phyloP scores from a whole-genome alignment of 1,140 invertebrate genomes.

The Eufriesea mexicana region DNA sequence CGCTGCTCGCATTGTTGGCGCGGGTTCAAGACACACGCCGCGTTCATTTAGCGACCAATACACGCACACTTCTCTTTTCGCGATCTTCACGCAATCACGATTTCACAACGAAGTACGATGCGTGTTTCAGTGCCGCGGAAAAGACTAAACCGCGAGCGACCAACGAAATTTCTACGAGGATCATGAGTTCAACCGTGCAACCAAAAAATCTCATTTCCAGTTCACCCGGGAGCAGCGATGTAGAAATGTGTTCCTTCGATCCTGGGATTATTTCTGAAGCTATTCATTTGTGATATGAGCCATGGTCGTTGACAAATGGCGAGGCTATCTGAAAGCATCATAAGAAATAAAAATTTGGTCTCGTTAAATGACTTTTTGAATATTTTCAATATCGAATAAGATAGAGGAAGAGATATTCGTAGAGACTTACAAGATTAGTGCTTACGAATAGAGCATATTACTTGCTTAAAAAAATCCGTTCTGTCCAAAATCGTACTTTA shows the following conservation, averaged over 20 bases:
- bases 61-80: background rate
- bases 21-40: conserved; percentile 5
- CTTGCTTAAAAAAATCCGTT: too few species aligned
- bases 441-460: background rate
- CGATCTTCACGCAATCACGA: background rate
- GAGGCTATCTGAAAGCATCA: too few species aligned
- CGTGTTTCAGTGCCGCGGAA: background rate
- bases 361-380: too few species aligned
- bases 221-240: background rate
- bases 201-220: background rate
- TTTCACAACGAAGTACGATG: conserved; percentile 21
- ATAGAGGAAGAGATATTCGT: too few species aligned
- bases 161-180: conserved; percentile 26
- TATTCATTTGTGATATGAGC: background rate
- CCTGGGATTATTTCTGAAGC: background rate
- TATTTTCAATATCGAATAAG: too few species aligned
- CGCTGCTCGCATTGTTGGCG: conserved; percentile 28
- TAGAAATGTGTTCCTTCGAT: background rate
- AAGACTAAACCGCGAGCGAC: background rate
- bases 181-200: background rate
- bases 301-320: too few species aligned
- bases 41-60: conserved; percentile 14
- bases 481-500: too few species aligned
- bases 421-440: background rate
- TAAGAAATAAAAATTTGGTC: too few species aligned